Base-by-base conservation (phyloP, 2,113 vertebrate species). In the Centropus unirufus region DNA sequence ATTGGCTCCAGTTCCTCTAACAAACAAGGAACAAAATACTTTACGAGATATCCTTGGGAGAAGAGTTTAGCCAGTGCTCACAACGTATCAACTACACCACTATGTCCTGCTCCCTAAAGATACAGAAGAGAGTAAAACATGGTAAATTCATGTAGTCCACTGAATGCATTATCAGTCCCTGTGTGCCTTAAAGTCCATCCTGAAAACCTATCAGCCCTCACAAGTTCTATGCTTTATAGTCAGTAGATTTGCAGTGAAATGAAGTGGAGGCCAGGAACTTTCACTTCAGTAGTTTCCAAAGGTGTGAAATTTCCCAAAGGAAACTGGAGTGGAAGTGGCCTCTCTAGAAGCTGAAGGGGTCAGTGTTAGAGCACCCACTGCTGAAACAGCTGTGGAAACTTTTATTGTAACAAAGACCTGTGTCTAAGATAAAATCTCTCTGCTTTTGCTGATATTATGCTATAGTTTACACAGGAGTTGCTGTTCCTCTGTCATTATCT, bases 231-330 rank as follows among this genome's bases (percentile, higher is more conserved):
- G 39, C 30, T 79, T 87, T 86, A 34, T 23, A 30, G 87, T 87
- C 59, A 54, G 51, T 74, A 80, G 64, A 85, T 77, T 77, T 80
- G 51, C 87, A 74, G 70, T 86, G 87, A 79, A 87, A 73, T 79
- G 4, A 7, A 86, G 46, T 62, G 72, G 75, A 84, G 69, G 36
- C 52, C 39, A 58, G 66, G 78, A 69, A 44, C 87, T 91, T 91
- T 68, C 77, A 90, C 58, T 91, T 95, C 42, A 74, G 39, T 88
- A 81, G 70, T 81, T 97, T 86, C 83, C 51, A 63, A 85, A 92
- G 75, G 70, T 94, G 78, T 91, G 72, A 94, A 91, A 92, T 95
- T 83, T 82, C 67, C 70, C 84, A 27, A 63, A 93, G 59, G 66
- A 90, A 55, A 52, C 21, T 61, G 79, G 78, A 81, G 76, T 88